These are phyloP conservation scores for Ceuthmochares aereus DNA, from an alignment of 2,113 vertebrate genomes.

Conservation along the genomic window DNA sequence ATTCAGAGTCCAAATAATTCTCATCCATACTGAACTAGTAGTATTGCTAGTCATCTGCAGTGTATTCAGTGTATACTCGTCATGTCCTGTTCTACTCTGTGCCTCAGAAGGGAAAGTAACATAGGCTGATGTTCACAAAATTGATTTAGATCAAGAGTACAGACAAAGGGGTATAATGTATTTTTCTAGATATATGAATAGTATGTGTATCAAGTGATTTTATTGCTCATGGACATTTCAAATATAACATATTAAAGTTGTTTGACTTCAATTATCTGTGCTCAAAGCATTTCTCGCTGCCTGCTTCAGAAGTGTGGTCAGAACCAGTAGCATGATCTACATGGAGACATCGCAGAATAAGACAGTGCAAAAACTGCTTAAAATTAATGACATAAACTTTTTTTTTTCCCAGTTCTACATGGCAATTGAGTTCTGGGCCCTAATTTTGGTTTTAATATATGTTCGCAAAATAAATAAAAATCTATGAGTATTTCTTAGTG, in stretches of 20 bases:
- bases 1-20: neutral
- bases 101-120: neutral
- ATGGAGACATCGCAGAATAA: neutral
- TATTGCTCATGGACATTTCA: slow-evolving; percentile 1
- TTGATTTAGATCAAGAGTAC: neutral
- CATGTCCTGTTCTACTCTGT: neutral
- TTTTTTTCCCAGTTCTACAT: neutral
- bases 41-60: neutral
- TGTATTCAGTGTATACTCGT: neutral
- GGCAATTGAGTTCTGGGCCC: neutral
- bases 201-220: neutral
- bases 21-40: neutral
- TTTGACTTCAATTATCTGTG: neutral
- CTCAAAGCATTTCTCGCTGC: neutral
- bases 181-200: neutral
- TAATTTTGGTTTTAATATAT: neutral
- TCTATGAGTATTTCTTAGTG: neutral
- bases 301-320: neutral
- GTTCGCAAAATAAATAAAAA: neutral
- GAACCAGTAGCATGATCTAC: neutral
- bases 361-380: neutral
- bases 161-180: neutral
- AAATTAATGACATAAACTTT: neutral
- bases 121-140: neutral
- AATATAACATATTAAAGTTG: neutral